Evolutionary conservation across 2,797 vertebrate genomes (phyloP).

Genomic region (Dendrocincla fuliginosa): DNA sequence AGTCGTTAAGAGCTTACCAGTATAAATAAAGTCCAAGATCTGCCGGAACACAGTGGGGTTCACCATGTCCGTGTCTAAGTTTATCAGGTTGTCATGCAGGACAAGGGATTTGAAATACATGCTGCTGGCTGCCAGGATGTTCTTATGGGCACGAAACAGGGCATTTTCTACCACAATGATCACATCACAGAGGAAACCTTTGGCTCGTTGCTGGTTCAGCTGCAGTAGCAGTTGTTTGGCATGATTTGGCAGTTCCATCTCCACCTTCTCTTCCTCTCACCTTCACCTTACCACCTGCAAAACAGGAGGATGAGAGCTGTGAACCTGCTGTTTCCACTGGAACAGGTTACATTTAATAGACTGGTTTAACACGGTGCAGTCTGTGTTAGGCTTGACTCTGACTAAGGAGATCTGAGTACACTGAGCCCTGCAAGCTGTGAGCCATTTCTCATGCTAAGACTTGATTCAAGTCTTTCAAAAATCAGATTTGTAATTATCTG

Average conservation of each 20-base stretch:
- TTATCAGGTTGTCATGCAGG: slow-evolving; percentile 98
- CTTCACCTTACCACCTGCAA: slow-evolving; percentile 87
- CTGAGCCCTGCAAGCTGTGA: background rate
- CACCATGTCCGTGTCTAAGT: slow-evolving; percentile 98
- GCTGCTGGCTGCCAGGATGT: slow-evolving; percentile 96
- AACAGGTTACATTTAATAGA: background rate
- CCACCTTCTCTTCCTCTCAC: slow-evolving; percentile 86
- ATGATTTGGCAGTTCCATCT: slow-evolving; percentile 99
- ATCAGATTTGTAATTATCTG: background rate
- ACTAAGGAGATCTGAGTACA: background rate
- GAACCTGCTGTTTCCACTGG: background rate
- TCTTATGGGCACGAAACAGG: slow-evolving; percentile 97
- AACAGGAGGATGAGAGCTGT: slow-evolving; percentile 27
- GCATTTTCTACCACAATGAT: slow-evolving; percentile 99
- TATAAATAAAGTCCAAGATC: slow-evolving; percentile 98
- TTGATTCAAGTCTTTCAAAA: background rate
- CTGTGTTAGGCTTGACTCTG: slow-evolving; percentile 4
- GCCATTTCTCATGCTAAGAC: background rate
- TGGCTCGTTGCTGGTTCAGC: slow-evolving; percentile 99
- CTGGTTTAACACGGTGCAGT: background rate
- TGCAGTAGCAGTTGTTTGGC: slow-evolving; percentile 99
- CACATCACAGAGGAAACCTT: slow-evolving; percentile 98
- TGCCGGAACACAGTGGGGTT: slow-evolving; percentile 95
- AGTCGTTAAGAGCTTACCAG: slow-evolving; percentile 90
- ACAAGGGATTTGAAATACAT: slow-evolving; percentile 98